Base-by-base conservation (phyloP, 2,113 vertebrate species). In the Petrocephalus zakoni region DNA sequence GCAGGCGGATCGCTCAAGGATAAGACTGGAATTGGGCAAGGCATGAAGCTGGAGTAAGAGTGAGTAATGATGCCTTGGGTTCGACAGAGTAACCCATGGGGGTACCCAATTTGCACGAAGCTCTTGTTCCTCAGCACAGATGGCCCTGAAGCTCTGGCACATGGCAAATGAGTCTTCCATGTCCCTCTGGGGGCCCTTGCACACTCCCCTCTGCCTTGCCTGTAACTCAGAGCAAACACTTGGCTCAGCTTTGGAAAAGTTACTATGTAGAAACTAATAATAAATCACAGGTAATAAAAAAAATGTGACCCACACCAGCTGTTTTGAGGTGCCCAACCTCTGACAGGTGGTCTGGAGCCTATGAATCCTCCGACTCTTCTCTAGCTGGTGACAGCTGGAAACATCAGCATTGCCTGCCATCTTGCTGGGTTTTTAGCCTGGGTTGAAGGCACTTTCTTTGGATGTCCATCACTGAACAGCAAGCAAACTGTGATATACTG, bases 141-240 rank as follows among this genome's bases (percentile, higher is more conserved):
- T 34, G 68, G 11, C 68, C 25, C 29, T 25, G 25, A 55, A 87
- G 46, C 58, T 52, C 47, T 87, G 88, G 56, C 21, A 82, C 29
- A 52, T 87, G 89, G 91, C 90, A 92, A 90, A 90, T 91, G 90
- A 90, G 90, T 58, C 89, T 91, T 90, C 92, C 85, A 90, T 91
- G 87, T 17, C 51, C 51, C 90, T 86, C 68, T 85, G 42, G 61
- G 46, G 47, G 58, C 42, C 87, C 64, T 21, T 1, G 9, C 64
- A 68, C 5, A 2, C 22, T 25, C 46, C 47, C 46, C 46, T 84
- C 22, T 49, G 46, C 46, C 21, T 84, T 84, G 19, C 81, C 11
- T 84, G 81, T 84, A 51, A 84, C 81, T 51, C 21, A 4, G 42
- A 84, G 81, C 21, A 84, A 84, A 25, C 81, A 84, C 81, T 84